Evolutionary conservation across 2,888 invertebrate genomes (phyloP).

Genomic region (Coelopa pilipes): DNA sequence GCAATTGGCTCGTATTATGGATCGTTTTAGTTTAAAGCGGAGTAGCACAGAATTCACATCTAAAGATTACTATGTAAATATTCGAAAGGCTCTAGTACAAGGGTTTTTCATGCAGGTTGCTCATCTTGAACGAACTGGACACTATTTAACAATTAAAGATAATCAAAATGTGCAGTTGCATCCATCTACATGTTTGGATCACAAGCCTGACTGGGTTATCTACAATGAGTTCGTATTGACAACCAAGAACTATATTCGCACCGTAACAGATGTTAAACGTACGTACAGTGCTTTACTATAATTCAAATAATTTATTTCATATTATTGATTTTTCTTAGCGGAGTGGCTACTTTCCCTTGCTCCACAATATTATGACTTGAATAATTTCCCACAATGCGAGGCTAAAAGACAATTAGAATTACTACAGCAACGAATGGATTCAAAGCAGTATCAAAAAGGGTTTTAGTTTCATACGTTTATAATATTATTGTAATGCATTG

Average conservation of each 20-base stretch:
- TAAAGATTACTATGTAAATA: conserved; percentile 98
- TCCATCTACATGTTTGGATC: conserved; percentile 98
- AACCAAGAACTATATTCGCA: conserved; percentile 99
- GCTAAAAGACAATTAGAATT: conserved; percentile 92
- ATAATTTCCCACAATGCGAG: conserved; percentile 98
- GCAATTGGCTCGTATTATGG: conserved; percentile 98
- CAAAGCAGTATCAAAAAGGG: conserved; percentile 88
- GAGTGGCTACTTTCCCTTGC: conserved; percentile 96
- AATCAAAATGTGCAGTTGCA: conserved; percentile 99
- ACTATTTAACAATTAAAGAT: conserved; percentile 98
- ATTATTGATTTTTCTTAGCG: conserved; percentile 69
- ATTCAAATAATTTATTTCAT: background rate
- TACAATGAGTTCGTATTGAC: conserved; percentile 99
- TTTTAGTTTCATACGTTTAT: conserved; percentile 70
- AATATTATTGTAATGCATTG: background rate
- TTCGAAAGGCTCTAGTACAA: conserved; percentile 96
- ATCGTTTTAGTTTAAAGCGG: conserved; percentile 90
- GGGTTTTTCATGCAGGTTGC: conserved; percentile 99
- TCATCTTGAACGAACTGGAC: conserved; percentile 96
- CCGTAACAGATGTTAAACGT: conserved; percentile 99
- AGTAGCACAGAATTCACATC: conserved; percentile 98
- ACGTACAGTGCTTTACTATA: conserved; percentile 65
- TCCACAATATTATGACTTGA: conserved; percentile 97
- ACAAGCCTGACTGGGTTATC: conserved; percentile 99
- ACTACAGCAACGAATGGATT: conserved; percentile 86